These are phyloP conservation scores for Carpatolechia fugitivella DNA, from an alignment of 2,888 invertebrate genomes.

Conservation along the genomic window DNA sequence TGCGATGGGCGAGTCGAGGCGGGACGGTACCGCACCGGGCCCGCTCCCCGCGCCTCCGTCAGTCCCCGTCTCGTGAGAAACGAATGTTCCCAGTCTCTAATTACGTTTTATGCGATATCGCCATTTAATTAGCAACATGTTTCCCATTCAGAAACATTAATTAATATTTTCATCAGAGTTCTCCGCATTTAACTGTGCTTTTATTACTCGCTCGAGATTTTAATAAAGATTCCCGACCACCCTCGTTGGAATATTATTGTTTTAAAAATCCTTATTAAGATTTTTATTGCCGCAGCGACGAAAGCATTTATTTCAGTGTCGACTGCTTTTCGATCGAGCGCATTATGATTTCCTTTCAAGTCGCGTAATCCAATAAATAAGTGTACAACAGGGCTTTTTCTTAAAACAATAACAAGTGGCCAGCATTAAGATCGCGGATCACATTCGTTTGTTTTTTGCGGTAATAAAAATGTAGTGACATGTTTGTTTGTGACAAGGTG, in stretches of 20 bases:
- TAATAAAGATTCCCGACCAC: conserved; percentile 78
- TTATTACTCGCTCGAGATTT: conserved; percentile 76
- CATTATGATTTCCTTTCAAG: conserved; percentile 40
- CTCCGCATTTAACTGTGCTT: conserved; percentile 76
- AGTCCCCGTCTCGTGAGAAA: conserved; percentile 68
- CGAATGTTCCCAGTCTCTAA: conserved; percentile 73
- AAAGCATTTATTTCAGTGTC: conserved; percentile 52
- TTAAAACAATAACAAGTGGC: conserved; percentile 35
- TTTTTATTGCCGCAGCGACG: conserved; percentile 55
- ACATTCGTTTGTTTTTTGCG: conserved; percentile 46
- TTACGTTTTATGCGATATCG: conserved; percentile 78
- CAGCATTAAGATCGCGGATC: conserved; percentile 38
- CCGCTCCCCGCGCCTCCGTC: conserved; percentile 27
- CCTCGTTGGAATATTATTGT: conserved; percentile 67
- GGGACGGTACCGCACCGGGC: conserved; percentile 35
- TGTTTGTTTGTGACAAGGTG: conserved; percentile 39
- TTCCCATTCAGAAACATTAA: conserved; percentile 77
- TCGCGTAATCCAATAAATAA: conserved; percentile 34
- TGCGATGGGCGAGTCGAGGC: conserved; percentile 16
- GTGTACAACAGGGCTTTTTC: conserved; percentile 25
- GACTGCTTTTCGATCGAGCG: conserved; percentile 48
- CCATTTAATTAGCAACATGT: conserved; percentile 79
- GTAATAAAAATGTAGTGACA: conserved; percentile 47
- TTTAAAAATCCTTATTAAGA: conserved; percentile 66
- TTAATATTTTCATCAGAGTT: conserved; percentile 78